A percentile compares a stretch with the other conserved stretches of the same genome.
Evolutionary conservation across 2,113 vertebrate genomes (phyloP).

Genomic region (Oreotrochilus melanogaster): DNA sequence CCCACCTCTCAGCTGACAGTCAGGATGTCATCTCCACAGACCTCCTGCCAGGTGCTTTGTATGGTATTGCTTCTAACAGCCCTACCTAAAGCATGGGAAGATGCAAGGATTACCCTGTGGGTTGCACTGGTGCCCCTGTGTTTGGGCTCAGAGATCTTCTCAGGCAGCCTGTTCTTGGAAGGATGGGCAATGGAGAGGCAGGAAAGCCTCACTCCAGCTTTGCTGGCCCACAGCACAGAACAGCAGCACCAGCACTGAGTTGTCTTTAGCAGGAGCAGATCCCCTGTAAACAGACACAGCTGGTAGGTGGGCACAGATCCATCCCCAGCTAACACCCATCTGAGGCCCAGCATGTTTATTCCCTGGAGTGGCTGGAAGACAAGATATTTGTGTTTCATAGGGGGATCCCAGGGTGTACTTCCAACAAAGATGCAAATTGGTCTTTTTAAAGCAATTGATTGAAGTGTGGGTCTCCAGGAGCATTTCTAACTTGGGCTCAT

Average conservation of each 20-base stretch:
- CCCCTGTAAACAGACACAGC: not conserved
- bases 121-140: not conserved
- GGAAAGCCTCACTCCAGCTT: not conserved
- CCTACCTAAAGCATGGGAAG: accelerated
- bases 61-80: not conserved
- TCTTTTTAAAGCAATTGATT: not conserved
- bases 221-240: not conserved
- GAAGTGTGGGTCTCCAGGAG: not conserved
- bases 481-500: not conserved
- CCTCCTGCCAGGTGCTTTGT: not conserved
- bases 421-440: not conserved
- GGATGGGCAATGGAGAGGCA: accelerated
- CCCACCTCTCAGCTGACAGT: not conserved
- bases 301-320: not conserved
- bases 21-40: not conserved
- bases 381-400: not conserved
- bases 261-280: not conserved
- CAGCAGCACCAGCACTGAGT: not conserved
- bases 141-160: not conserved
- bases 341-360: not conserved
- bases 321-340: not conserved
- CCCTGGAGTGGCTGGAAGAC: not conserved
- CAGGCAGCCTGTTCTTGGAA: not conserved
- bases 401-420: not conserved
- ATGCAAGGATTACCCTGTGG: not conserved